Base-by-base conservation (phyloP, 2,888 invertebrate species). In the Leptinotarsa haldemani region DNA sequence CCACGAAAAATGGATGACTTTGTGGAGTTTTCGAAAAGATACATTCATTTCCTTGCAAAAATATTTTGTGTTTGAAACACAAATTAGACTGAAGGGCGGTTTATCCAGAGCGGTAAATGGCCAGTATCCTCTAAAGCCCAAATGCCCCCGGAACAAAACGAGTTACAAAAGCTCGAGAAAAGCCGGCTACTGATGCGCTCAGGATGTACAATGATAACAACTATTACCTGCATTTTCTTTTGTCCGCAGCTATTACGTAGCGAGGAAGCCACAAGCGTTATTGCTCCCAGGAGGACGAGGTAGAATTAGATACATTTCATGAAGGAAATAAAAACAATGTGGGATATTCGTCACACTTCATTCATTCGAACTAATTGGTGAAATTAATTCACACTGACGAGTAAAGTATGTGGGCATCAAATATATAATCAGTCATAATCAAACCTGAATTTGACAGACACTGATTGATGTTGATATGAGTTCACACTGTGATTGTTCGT, bases 151-250 rank as follows among this genome's bases (percentile, higher is more conserved):
- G 40, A 46, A 70, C 56, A 46, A 70, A 69, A 47, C 63, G 66
- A 48, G n/a, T 50, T 20, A 68, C 70, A 70, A 75, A 73, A 56
- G 46, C 65, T 47, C 48, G 69, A 71, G 70, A 70, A 70, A 72
- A 65, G 65, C 65, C 61, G 52, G 61, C 65, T 46, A 47, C 66
- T 69, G 70, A 58, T 53, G 61, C 65, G 58, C 65, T 69, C 71
- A 68, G 63, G 70, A 71, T 74, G 74, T 67, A 74, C 76, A 66
- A 71, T 65, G 70, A 74, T 75, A 74, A 72, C 69, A 68, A 69
- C 73, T 69, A 72, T 74, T 74, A 74, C 71, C 75, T 75, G 70
- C 67, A 66, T 75, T 72, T 63, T 73, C 48, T 69, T 64, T 61
- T 70, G 70, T 70, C 70, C 70, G 75, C 58, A 58, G 58, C 58